phyloP scores from a whole-genome alignment of 2,888 invertebrate genomes.

The Mayetiola destructor region DNA sequence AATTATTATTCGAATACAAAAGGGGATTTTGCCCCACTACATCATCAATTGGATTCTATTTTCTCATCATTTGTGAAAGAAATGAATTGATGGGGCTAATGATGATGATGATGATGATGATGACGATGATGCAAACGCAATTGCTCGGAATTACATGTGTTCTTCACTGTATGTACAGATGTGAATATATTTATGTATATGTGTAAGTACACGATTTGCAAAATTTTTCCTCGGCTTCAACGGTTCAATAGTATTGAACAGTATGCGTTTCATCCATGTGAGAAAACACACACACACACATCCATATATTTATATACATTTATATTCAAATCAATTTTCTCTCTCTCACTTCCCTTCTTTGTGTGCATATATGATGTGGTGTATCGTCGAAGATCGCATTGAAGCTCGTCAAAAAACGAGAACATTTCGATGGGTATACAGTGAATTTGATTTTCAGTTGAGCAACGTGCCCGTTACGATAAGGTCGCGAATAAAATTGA shows the following conservation, averaged over 20 bases:
- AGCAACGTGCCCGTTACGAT: conserved; percentile 34
- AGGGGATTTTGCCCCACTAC: background rate
- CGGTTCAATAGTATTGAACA: too few species aligned
- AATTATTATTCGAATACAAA: background rate
- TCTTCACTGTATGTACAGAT: too few species aligned
- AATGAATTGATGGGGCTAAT: background rate
- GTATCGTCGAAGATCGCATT: background rate
- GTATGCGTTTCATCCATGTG: background rate
- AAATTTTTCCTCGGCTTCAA: background rate
- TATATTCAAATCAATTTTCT: background rate
- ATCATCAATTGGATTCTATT: background rate
- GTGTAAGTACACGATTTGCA: background rate
- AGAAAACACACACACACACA: background rate
- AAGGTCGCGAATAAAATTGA: conserved; percentile 28
- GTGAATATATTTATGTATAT: background rate
- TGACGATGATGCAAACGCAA: background rate
- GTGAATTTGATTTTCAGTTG: conserved; percentile 30
- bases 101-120: too few species aligned
- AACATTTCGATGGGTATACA: background rate
- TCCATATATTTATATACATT: background rate
- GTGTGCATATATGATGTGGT: background rate
- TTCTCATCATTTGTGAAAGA: background rate
- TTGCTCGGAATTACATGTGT: background rate
- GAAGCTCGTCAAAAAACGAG: background rate
- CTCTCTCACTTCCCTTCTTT: background rate